phyloP scores from a whole-genome alignment of 2,888 invertebrate species.

The Nipponacmea schrenckii region DNA sequence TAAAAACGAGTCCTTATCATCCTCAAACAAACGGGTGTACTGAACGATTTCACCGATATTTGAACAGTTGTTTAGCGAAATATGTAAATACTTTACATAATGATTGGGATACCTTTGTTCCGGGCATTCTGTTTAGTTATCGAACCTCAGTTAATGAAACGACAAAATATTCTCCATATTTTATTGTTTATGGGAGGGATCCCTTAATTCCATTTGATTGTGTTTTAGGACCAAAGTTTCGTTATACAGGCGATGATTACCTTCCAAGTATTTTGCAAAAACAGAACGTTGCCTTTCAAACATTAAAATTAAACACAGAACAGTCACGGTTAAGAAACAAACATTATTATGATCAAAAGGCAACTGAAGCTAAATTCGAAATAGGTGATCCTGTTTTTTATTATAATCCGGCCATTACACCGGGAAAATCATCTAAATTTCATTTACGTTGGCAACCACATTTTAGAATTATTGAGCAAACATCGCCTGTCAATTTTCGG shows the following conservation, averaged over 20 bases:
- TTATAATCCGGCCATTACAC: not conserved
- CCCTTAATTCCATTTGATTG: not conserved
- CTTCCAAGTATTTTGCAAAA: not conserved
- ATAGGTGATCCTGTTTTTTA: constrained; percentile 10
- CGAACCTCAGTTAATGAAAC: not conserved
- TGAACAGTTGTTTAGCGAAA: not conserved
- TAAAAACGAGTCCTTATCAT: constrained; percentile 1
- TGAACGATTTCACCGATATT: not conserved
- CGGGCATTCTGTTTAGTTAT: not conserved
- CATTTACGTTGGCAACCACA: not conserved
- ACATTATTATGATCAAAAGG: not conserved
- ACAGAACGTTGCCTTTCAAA: not conserved
- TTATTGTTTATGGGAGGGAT: constrained; percentile 4
- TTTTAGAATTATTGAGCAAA: constrained; percentile 3
- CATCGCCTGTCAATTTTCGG: not conserved
- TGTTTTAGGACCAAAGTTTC: not conserved
- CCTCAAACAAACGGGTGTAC: constrained; percentile 8
- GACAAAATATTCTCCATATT: not conserved
- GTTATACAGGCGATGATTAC: not conserved
- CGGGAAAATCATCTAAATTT: not conserved
- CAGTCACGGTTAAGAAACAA: not conserved
- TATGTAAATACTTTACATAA: not conserved
- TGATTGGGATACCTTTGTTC: not conserved
- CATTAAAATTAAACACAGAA: not conserved
- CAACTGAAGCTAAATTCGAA: not conserved